These are phyloP conservation scores for Zaprionus ghesquierei DNA, from an alignment of 1,140 invertebrate genomes.

Conservation along the genomic window DNA sequence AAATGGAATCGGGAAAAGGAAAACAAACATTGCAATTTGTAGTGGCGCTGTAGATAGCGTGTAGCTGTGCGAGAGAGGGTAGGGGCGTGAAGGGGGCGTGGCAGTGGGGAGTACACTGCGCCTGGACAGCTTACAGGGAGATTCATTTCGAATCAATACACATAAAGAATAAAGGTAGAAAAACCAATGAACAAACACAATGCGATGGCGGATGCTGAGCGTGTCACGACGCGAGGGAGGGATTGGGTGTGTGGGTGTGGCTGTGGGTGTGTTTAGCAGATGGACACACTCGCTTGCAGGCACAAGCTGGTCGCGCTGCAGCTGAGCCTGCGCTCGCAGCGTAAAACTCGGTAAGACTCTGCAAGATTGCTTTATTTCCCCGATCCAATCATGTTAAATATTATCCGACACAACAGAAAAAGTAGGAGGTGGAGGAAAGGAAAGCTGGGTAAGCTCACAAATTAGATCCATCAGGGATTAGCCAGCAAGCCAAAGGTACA, in stretches of 20 bases:
- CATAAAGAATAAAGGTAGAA: slow-evolving; percentile 68
- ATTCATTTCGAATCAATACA: slow-evolving; percentile 80
- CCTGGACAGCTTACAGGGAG: slow-evolving; percentile 66
- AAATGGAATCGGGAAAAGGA: slow-evolving; percentile 28
- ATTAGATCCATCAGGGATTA: neutral
- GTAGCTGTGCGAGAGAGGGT: neutral
- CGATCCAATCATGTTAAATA: slow-evolving; percentile 24
- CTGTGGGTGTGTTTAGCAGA: neutral
- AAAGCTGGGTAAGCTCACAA: neutral
- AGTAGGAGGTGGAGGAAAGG: neutral
- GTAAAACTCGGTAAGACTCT: neutral
- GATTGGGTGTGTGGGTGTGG: neutral
- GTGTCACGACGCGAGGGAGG: neutral
- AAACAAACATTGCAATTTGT: slow-evolving; percentile 48
- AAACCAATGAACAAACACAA: slow-evolving; percentile 55
- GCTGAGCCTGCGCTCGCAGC: slow-evolving; percentile 19
- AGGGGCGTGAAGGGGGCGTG: neutral
- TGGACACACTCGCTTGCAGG: neutral
- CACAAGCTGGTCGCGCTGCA: slow-evolving; percentile 37
- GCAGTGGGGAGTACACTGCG: slow-evolving; percentile 35
- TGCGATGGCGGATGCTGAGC: slow-evolving; percentile 12
- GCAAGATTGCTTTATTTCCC: slow-evolving; percentile 10
- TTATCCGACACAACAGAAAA: neutral
- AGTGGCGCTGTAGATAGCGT: slow-evolving; percentile 15
- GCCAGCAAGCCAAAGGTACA: neutral